Conservation (phyloP, 2,888 invertebrate genomes). For the Cyclophora punctaria region DNA sequence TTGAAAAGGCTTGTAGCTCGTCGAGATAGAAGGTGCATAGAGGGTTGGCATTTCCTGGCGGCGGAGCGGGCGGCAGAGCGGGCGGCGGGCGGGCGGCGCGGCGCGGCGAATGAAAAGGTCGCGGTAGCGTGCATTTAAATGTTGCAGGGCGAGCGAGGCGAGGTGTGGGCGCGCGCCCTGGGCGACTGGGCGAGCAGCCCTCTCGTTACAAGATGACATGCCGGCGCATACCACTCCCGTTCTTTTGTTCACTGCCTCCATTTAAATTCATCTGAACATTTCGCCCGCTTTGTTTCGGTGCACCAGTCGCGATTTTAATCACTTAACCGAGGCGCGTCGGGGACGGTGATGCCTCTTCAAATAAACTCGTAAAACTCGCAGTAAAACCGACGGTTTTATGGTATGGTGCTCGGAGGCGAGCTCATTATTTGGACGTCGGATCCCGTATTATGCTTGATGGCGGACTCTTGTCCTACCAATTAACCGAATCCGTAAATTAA, state of each 20-base stretch:
- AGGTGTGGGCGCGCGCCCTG: slow-evolving; percentile 8
- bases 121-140: slow-evolving; percentile 22
- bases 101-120: slow-evolving; percentile 23
- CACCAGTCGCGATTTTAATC: slow-evolving; percentile 61
- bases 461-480: slow-evolving; percentile 38
- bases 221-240: slow-evolving; percentile 27
- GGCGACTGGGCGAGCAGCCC: slow-evolving; percentile 11
- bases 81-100: neutral
- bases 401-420: slow-evolving; percentile 27
- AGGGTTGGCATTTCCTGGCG: slow-evolving; percentile 21
- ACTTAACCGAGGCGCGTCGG: slow-evolving; percentile 54
- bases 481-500: slow-evolving; percentile 38
- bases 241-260: slow-evolving; percentile 49
- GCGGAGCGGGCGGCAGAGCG: slow-evolving; percentile 14
- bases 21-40: slow-evolving; percentile 26
- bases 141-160: slow-evolving; percentile 15
- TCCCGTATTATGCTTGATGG: slow-evolving; percentile 35
- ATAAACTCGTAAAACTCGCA: slow-evolving; percentile 42
- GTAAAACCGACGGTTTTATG: slow-evolving; percentile 39
- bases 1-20: slow-evolving; percentile 20
- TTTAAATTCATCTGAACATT: slow-evolving; percentile 66
- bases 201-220: slow-evolving; percentile 41
- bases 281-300: slow-evolving; percentile 50
- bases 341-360: slow-evolving; percentile 30
- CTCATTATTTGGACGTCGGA: slow-evolving; percentile 41